These are phyloP conservation scores for Aepyceros melampus DNA, from an alignment of 2,113 vertebrate species.

Conservation along the genomic window DNA sequence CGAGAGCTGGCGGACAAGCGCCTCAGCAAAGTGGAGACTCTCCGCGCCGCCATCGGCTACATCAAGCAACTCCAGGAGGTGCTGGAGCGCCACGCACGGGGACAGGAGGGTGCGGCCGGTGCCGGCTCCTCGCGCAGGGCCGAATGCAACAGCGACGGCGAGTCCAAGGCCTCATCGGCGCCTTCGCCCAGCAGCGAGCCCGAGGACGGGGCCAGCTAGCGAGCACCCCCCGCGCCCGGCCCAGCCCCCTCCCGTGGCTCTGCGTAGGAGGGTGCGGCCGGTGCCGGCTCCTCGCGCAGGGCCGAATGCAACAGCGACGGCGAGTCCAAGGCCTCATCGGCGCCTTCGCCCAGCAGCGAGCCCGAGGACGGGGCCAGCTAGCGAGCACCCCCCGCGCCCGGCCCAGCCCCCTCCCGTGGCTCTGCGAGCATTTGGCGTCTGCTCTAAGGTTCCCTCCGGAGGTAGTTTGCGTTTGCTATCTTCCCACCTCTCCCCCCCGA, in stretches of 20 bases:
- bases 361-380: constrained; percentile 76
- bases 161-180: constrained; percentile 82
- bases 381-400: neutral
- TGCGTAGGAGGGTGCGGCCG: constrained; percentile 46
- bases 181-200: constrained; percentile 83
- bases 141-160: constrained; percentile 87
- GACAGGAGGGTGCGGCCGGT: constrained; percentile 42
- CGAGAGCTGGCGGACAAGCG: constrained; percentile 87
- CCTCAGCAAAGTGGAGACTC: constrained; percentile 95
- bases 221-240: neutral
- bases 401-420: neutral
- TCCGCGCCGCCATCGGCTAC: constrained; percentile 91
- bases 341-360: constrained; percentile 83
- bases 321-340: constrained; percentile 84
- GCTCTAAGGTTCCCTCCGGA: neutral
- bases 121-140: constrained; percentile 38
- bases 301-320: constrained; percentile 86
- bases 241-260: neutral
- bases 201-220: constrained; percentile 76
- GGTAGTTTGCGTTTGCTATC: neutral
- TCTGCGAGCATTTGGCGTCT: neutral
- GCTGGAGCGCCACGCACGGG: constrained; percentile 82
- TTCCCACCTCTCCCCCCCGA: rapidly evolving
- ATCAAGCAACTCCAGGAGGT: constrained; percentile 92
- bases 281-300: constrained; percentile 34